Evolutionary conservation across 2,113 vertebrate species (phyloP), one percentile per base, ranked within the genome.

Genomic region (Paedocypris sp.): DNA sequence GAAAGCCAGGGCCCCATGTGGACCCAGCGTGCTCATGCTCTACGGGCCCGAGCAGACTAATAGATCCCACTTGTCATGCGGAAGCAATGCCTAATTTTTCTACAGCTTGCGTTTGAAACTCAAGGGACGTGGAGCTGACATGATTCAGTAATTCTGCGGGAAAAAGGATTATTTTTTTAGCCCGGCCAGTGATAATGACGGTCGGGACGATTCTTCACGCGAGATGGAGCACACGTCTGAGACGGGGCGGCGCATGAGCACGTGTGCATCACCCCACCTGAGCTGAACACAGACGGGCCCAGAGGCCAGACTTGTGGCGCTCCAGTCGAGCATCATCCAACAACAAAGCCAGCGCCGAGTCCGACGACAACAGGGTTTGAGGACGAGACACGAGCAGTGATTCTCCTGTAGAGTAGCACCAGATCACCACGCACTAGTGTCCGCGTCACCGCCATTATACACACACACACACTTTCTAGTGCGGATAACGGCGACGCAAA

Each of bases 1-100:
- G 46, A 25, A 58, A 33, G 19, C 23, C 32, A 67, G 64, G 52
- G 31, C 49, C 51, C 67, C 50, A 38, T 62, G 32, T 61, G 67
- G 70, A 71, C 23, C 2, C 56, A 19, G 72, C 75, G 73, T 67
- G 69, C 77, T 83, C 75, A 71, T 73, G 79, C 76, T 83, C 73
- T 75, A 76, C 47, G 79, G 81, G 63, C 72, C 59, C 81, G 69
- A 74, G 77, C 65, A 66, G 80, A 76, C 77, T 83, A 85, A 85
- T 81, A 83, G 80, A 83, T 82, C 80, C 80, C 80, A 77, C 80
- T 83, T 75, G 80, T 80, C 83, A 82, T 78, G 78, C 73, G 69
- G 79, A 82, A 83, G 78, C 74, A 72, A 79, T 76, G 78, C 73
- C 73, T 80, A 78, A 83, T 83, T 80, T 82, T 77, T 82, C 76